Conservation (phyloP, 2,113 vertebrate species). For the Globicephala melas region DNA sequence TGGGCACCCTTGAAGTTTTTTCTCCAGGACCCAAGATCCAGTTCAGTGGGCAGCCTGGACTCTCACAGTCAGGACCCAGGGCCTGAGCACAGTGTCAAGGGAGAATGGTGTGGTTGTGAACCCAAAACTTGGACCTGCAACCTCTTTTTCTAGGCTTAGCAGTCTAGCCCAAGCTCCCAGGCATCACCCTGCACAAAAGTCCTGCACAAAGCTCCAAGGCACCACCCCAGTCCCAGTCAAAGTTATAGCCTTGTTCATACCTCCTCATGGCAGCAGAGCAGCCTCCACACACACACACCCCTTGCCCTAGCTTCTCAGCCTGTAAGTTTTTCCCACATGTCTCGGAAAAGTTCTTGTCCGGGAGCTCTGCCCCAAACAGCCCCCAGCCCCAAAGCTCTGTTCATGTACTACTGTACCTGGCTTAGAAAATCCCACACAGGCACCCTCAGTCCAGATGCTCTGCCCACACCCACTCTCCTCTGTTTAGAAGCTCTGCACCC, state of each 20-base stretch:
- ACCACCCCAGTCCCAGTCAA: background rate
- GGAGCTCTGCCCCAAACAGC: background rate
- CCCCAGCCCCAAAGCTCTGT: background rate
- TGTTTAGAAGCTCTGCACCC: conserved; percentile 40
- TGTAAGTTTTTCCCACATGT: background rate
- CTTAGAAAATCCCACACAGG: background rate
- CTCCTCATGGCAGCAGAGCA: background rate
- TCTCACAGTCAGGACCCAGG: background rate
- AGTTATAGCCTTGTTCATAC: background rate
- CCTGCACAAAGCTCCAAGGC: background rate
- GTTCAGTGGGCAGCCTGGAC: background rate
- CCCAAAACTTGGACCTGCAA: background rate
- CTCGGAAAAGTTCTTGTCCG: background rate
- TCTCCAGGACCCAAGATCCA: background rate
- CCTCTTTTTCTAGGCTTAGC: background rate
- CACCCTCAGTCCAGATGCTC: background rate
- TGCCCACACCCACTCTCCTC: conserved; percentile 24
- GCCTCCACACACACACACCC: background rate
- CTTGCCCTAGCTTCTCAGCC: background rate
- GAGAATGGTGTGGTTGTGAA: background rate
- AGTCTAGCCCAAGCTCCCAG: background rate
- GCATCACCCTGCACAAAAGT: background rate
- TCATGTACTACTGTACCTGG: background rate
- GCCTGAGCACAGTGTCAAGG: background rate
- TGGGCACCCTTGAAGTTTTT: background rate